Percentiles rank a stretch among this genome's conserved stretches.
Conservation (phyloP, 2,888 invertebrate genomes). For the Lasioglossum pauxillum region DNA sequence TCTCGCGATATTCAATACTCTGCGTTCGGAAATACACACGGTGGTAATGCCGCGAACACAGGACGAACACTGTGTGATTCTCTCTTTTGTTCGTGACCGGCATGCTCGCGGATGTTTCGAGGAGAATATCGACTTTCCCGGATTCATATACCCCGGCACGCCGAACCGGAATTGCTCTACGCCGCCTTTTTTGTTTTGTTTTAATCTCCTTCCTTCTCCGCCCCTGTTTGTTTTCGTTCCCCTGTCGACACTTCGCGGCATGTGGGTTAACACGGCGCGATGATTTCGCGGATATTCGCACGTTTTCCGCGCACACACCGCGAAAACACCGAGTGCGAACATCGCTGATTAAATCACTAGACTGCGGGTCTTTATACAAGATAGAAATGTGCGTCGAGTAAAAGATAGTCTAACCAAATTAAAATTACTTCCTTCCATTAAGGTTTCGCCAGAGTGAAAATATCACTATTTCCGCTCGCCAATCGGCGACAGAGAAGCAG, state of each 20-base stretch:
- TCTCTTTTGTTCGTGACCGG: slow-evolving; percentile 8
- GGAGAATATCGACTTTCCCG: neutral
- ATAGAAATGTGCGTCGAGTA: no score
- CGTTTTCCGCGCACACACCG: neutral
- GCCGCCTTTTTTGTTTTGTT: neutral
- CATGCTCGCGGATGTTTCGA: neutral
- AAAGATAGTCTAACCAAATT: no score
- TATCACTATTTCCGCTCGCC: no score
- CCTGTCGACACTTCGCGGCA: neutral
- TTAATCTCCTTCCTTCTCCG: neutral
- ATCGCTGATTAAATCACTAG: neutral
- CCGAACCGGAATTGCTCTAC: neutral
- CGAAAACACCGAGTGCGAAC: neutral
- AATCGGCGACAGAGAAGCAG: no score
- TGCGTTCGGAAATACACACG: neutral
- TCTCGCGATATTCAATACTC: neutral
- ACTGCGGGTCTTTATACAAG: no score
- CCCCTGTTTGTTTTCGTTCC: neutral
- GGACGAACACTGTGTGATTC: neutral
- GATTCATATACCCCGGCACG: neutral
- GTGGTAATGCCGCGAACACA: neutral
- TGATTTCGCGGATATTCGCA: neutral
- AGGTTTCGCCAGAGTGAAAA: no score
- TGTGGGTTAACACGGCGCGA: neutral
- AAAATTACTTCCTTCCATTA: no score